Conservation (phyloP, 2,113 vertebrate species). For the Sylvia atricapilla region DNA sequence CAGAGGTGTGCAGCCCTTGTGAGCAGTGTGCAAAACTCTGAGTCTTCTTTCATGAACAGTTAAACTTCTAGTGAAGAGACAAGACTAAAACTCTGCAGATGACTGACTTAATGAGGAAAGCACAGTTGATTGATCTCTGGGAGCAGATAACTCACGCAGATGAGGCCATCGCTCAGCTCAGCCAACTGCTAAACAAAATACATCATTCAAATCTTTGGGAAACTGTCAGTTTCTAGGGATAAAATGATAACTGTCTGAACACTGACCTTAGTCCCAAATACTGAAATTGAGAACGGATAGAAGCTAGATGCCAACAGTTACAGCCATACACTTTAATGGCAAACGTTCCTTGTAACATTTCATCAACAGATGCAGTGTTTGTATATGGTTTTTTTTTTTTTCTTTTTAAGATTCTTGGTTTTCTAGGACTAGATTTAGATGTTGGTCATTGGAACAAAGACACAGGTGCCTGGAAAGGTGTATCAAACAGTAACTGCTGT, state of each 20-base stretch:
- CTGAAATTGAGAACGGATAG: neutral
- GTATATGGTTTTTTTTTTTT: neutral
- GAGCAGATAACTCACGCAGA: neutral
- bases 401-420: neutral
- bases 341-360: neutral
- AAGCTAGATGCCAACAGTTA: neutral
- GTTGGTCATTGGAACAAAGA: neutral
- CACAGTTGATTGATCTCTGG: neutral
- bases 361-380: neutral
- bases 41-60: neutral
- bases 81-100: neutral
- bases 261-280: neutral
- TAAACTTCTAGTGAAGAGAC: neutral
- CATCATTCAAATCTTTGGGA: neutral
- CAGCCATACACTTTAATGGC: neutral
- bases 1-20: neutral
- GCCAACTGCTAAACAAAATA: neutral
- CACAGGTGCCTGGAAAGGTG: neutral
- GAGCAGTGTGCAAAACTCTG: neutral
- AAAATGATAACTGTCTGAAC: neutral
- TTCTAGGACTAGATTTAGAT: neutral
- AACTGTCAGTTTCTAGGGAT: neutral
- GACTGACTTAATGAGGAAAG: neutral
- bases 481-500: neutral
- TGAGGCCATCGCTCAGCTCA: neutral